phyloP scores from a whole-genome alignment of 2,113 vertebrate genomes.

The Gopherus evgoodei region DNA sequence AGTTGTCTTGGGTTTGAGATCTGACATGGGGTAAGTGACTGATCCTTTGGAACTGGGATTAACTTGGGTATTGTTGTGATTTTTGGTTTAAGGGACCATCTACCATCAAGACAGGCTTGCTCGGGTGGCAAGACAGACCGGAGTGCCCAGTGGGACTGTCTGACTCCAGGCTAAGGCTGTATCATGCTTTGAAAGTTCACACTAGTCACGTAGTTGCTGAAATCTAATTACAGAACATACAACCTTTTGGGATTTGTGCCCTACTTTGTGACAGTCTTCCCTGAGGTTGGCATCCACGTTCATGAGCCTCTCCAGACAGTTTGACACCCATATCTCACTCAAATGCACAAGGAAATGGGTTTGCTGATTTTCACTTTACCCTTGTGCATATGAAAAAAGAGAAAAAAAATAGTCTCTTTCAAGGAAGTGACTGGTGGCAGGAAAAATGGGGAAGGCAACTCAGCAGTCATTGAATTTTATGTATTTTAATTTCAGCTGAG shows the following conservation, averaged over 20 bases:
- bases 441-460: neutral
- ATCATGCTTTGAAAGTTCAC: too few species aligned
- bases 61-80: neutral
- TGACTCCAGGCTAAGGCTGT: neutral
- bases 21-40: neutral
- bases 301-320: neutral
- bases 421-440: neutral
- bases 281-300: neutral
- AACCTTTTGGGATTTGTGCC: neutral
- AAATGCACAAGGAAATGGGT: neutral
- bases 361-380: neutral
- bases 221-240: neutral
- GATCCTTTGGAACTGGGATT: neutral
- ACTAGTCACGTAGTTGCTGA: neutral
- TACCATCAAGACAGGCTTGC: neutral
- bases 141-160: too few species aligned
- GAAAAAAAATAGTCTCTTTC: neutral
- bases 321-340: neutral
- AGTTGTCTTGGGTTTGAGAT: neutral
- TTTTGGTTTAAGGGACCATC: neutral
- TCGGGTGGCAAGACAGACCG: neutral
- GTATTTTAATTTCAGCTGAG: neutral
- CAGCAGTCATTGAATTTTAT: neutral
- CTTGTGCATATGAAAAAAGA: neutral
- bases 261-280: neutral